A percentile compares a stretch with the other conserved stretches of the same genome.
Evolutionary conservation across 1,140 invertebrate species (phyloP).

Genomic region (Varroa destructor): DNA sequence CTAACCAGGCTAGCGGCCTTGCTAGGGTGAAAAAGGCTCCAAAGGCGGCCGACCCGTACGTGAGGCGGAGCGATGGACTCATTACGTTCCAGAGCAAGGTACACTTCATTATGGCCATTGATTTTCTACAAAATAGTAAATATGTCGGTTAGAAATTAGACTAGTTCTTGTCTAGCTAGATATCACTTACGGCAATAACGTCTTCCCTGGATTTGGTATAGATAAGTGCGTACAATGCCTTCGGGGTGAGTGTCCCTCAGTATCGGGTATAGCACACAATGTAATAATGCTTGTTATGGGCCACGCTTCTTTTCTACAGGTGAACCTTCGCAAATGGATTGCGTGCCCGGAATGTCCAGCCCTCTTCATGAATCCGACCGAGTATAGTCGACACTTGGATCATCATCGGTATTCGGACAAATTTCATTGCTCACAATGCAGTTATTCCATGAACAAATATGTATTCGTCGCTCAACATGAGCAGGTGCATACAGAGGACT

Average conservation of each 20-base stretch:
- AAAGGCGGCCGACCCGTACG: constrained; percentile 5
- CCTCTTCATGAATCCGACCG: constrained; percentile 28
- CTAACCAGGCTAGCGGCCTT: no score
- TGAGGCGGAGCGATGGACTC: constrained; percentile 25
- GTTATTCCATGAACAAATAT: constrained; percentile 33
- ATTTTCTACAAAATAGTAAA: no score
- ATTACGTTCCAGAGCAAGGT: constrained; percentile 27
- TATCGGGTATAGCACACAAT: no score
- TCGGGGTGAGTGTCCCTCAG: no score
- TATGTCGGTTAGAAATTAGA: not conserved
- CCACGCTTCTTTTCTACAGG: constrained; percentile 31
- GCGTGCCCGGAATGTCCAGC: constrained; percentile 35
- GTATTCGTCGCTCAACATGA: constrained; percentile 51
- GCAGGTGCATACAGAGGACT: constrained; percentile 63
- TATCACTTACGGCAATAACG: not conserved
- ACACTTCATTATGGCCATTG: not conserved
- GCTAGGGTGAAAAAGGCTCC: no score
- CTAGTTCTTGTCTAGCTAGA: not conserved
- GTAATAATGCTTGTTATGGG: no score
- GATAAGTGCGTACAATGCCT: no score
- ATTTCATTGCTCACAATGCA: constrained; percentile 32
- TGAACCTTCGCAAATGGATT: constrained; percentile 32
- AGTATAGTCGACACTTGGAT: constrained; percentile 21
- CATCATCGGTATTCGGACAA: constrained; percentile 27
- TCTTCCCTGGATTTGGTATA: no score